Percentiles rank a stretch among this genome's conserved stretches.
These are phyloP conservation scores for Drosophila demipolita DNA, from an alignment of 2,888 invertebrate species.

Conservation along the genomic window DNA sequence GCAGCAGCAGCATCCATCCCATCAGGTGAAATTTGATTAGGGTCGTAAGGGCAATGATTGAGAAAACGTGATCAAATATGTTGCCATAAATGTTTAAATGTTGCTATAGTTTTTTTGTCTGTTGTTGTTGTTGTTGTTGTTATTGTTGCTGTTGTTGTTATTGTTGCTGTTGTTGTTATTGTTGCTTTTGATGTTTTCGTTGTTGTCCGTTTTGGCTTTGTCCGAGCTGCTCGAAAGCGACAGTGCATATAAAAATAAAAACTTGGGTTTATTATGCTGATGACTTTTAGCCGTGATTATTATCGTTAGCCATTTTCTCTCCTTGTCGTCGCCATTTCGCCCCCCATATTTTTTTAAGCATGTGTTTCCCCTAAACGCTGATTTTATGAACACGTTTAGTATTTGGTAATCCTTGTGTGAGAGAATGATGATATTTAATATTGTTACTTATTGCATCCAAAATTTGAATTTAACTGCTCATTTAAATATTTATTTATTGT, in stretches of 20 bases:
- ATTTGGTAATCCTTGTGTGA: not conserved
- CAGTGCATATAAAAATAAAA: slow-evolving; percentile 64
- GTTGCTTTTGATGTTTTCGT: slow-evolving; percentile 3
- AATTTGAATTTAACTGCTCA: not conserved
- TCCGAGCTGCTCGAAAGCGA: slow-evolving; percentile 32
- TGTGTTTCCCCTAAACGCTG: not conserved
- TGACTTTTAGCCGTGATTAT: slow-evolving; percentile 77
- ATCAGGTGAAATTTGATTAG: slow-evolving; percentile 84
- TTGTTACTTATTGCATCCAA: not conserved
- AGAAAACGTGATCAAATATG: slow-evolving; percentile 83
- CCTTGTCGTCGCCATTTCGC: slow-evolving; percentile 50
- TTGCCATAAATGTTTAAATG: slow-evolving; percentile 80
- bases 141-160: not conserved
- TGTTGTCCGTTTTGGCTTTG: slow-evolving; percentile 45
- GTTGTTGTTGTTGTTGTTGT: too few relatives aligned
- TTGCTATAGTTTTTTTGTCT: slow-evolving; percentile 57
- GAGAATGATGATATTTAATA: not conserved
- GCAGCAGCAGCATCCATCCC: slow-evolving; percentile 49
- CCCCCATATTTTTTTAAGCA: not conserved
- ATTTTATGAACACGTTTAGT: not conserved
- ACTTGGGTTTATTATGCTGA: slow-evolving; percentile 77
- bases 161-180: not conserved
- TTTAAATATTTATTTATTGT: not conserved
- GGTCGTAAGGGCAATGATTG: slow-evolving; percentile 83
- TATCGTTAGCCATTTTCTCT: slow-evolving; percentile 62